A percentile compares a stretch with the other conserved stretches of the same genome.
Evolutionary conservation across 2,113 vertebrate species (phyloP).

Genomic region (Syngnathus floridae): DNA sequence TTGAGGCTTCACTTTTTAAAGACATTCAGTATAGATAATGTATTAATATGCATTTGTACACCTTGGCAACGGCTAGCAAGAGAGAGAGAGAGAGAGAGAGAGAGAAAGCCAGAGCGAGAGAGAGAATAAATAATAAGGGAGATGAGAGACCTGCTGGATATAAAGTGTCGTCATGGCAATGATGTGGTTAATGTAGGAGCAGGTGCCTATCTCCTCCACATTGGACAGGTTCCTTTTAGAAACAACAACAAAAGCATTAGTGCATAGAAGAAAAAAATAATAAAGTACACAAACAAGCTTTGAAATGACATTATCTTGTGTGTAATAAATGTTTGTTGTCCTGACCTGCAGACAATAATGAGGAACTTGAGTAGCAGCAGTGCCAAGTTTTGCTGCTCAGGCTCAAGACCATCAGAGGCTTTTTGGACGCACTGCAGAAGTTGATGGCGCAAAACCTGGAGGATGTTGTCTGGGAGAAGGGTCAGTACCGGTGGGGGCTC

Average conservation of each 20-base stretch:
- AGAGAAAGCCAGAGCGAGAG: neutral
- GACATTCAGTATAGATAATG: no score
- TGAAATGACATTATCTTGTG: neutral
- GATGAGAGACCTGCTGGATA: constrained; percentile 85
- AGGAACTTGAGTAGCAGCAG: constrained; percentile 93
- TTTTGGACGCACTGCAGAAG: constrained; percentile 94
- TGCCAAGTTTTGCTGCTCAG: constrained; percentile 86
- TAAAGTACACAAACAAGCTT: neutral
- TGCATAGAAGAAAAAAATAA: neutral
- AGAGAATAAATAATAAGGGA: neutral
- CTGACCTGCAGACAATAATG: constrained; percentile 93
- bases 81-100: no score
- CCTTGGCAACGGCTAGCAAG: no score
- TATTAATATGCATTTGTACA: no score
- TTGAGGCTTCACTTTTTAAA: no score
- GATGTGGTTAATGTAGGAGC: constrained; percentile 95
- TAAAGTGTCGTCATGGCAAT: constrained; percentile 97
- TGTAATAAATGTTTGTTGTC: neutral
- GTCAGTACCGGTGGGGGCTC: constrained; percentile 89
- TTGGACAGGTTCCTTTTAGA: constrained; percentile 87
- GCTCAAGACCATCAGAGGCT: constrained; percentile 87
- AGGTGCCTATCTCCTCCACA: constrained; percentile 95
- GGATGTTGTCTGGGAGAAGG: constrained; percentile 93
- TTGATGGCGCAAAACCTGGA: constrained; percentile 91
- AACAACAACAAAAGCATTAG: constrained; percentile 8